phyloP scores from a whole-genome alignment of 2,113 vertebrate genomes.

The Pluvialis apricaria region DNA sequence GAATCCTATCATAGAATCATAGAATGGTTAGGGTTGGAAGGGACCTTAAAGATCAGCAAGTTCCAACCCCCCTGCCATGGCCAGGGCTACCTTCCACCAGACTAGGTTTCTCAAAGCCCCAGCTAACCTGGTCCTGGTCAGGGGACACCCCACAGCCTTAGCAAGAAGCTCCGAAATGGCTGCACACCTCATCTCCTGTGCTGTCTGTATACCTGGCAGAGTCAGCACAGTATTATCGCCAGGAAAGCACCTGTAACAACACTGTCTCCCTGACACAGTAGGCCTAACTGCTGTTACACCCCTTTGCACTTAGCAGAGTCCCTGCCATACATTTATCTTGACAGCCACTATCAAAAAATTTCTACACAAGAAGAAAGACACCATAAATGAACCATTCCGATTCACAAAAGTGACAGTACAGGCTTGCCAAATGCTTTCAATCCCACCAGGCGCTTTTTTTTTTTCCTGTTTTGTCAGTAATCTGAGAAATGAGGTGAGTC shows the following conservation, averaged over 20 bases:
- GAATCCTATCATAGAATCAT: background rate
- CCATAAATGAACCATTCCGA: background rate
- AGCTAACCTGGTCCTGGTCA: background rate
- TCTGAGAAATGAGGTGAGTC: conserved; percentile 1
- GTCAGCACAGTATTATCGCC: no score
- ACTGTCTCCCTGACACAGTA: background rate
- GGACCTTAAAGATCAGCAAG: background rate
- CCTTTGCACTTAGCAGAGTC: background rate
- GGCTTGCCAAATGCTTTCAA: background rate
- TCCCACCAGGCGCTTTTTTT: background rate
- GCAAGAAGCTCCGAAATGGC: background rate
- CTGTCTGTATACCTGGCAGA: background rate
- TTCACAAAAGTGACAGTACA: background rate
- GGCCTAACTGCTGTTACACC: background rate
- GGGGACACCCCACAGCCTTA: background rate
- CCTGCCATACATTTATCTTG: background rate
- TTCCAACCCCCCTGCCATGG: background rate
- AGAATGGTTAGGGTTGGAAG: background rate
- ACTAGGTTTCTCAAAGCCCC: background rate
- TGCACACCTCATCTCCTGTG: background rate
- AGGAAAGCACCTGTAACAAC: background rate
- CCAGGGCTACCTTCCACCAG: background rate
- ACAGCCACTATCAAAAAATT: background rate
- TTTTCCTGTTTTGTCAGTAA: background rate
- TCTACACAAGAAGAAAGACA: background rate